These are phyloP conservation scores for Prenolepis imparis DNA, from an alignment of 2,888 invertebrate species.

Conservation along the genomic window DNA sequence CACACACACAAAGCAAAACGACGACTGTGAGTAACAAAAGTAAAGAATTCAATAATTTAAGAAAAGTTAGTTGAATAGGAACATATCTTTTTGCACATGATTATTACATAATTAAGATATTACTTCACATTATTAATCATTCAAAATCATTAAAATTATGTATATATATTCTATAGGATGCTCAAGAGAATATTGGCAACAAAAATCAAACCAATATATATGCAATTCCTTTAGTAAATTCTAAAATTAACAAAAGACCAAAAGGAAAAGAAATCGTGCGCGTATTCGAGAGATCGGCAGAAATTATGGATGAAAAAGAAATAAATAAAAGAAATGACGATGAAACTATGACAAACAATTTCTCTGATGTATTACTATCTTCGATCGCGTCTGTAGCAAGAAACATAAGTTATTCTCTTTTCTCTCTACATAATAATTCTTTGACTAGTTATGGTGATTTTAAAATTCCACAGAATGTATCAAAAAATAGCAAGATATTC, in stretches of 20 bases:
- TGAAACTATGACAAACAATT: not conserved
- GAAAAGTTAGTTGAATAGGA: conserved; percentile 13
- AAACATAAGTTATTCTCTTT: not conserved
- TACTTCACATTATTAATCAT: no score
- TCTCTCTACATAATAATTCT: not conserved
- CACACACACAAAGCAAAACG: not conserved
- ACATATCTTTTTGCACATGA: not conserved
- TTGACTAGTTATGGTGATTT: conserved; percentile 16
- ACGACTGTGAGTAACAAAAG: not conserved
- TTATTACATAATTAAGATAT: no score
- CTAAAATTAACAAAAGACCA: not conserved
- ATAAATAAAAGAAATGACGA: not conserved
- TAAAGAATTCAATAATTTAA: not conserved
- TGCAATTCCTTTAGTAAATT: not conserved
- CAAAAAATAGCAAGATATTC: not conserved
- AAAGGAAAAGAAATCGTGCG: not conserved
- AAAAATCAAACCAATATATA: not conserved
- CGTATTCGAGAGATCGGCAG: conserved; percentile 30
- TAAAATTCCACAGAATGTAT: not conserved
- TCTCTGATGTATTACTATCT: not conserved
- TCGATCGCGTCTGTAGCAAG: not conserved
- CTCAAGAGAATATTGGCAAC: not conserved
- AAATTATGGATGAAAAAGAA: not conserved
- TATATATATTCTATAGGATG: conserved; percentile 11
- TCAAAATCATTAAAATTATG: not conserved